Evolutionary conservation across 2,797 vertebrate genomes (phyloP), one percentile per base, ranked within the genome.

Genomic region (Orestias chungarensis): DNA sequence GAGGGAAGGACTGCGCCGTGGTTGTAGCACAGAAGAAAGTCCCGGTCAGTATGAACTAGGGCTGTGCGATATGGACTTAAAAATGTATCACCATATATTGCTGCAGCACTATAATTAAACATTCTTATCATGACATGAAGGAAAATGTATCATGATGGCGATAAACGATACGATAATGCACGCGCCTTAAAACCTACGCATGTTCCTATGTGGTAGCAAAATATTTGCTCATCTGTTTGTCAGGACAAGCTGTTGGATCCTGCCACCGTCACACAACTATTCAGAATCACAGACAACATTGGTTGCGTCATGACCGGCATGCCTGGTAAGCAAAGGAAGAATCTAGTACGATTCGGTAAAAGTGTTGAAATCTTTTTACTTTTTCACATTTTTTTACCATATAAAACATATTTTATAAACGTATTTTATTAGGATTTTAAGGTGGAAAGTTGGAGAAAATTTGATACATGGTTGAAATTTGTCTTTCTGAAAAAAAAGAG

Each of bases 221-320:
- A 4, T 27, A 1, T 66, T 15, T 71, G 68, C 29, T 42, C n/a
- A 6, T 75, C n/a, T 78, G 49, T 85, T 75, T 64, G 69, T 68
- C 85, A 99, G 97, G 97, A 98, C 89, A 98, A 97, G 90, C 92
- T 98, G 81, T 78, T 98, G 89, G 97, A 98, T 72, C 91, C 94
- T 20, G 90, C 87, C 81, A 98, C 97, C 43, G 97, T 98, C 78
- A 96, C 96, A 80, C 96, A 99, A 78, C 92, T 98, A 89, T 98
- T 96, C 94, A 96, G 90, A 93, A 96, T 98, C 91, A 98, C 97
- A 44, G 96, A 97, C 85, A 96, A 93, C 91, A 97, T 97, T 67
- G 97, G 97, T 80, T 97, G 97, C 82, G 96, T 97, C 79, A 98
- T 99, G 97, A 97, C 97, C 0, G 97, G 97, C 81, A 98, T 98